These are phyloP conservation scores for Pseudopipra pipra DNA, from an alignment of 2,113 vertebrate genomes.

Conservation along the genomic window DNA sequence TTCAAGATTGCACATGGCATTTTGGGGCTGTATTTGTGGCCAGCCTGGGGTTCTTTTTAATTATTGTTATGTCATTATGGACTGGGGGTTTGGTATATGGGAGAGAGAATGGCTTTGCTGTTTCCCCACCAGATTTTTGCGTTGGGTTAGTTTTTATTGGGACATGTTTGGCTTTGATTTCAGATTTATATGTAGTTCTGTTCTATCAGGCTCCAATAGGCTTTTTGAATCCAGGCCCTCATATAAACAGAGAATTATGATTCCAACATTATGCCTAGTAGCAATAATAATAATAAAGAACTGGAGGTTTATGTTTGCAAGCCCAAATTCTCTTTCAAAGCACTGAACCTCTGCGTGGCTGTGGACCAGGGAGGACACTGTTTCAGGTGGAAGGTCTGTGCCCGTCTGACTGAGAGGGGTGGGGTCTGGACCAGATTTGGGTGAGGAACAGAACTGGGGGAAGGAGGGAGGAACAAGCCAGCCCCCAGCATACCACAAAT, in stretches of 20 bases:
- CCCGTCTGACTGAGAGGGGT: neutral
- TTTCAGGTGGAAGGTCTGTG: neutral
- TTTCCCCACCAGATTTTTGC: neutral
- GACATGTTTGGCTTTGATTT: conserved; percentile 29
- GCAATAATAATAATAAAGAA: neutral
- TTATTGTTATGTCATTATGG: neutral
- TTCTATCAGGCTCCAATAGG: neutral
- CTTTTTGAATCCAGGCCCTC: neutral
- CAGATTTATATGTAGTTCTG: conserved; percentile 1
- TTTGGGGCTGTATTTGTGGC: neutral
- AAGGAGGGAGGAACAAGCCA: conserved; percentile 42
- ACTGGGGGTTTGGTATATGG: neutral
- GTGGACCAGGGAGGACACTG: accelerated
- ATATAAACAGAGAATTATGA: conserved; percentile 11
- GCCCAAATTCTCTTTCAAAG: neutral
- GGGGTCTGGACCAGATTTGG: neutral
- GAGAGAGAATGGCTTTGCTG: neutral
- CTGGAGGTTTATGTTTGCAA: neutral
- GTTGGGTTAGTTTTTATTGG: neutral
- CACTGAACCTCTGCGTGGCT: neutral
- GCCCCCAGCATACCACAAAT: conserved; percentile 59
- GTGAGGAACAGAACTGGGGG: neutral
- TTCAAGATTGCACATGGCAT: neutral
- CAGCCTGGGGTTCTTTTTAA: neutral
- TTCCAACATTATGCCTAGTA: conserved; percentile 12